These are phyloP conservation scores for Murina feae DNA, from an alignment of 2,113 vertebrate genomes.

Conservation along the genomic window DNA sequence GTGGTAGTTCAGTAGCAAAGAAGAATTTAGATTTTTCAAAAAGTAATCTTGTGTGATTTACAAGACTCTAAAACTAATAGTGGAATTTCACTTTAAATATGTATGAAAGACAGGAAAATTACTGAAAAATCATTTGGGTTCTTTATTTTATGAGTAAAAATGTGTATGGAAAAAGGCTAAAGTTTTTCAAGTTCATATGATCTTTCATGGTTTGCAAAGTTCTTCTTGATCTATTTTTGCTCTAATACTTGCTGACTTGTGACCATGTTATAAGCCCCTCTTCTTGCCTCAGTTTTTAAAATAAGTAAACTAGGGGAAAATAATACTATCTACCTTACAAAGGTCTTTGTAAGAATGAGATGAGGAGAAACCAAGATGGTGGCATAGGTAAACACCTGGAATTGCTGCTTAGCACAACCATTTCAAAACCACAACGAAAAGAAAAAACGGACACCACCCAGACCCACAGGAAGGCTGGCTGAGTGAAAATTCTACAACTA, in stretches of 20 bases:
- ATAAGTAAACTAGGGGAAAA: neutral
- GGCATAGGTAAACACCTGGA: too few relatives aligned
- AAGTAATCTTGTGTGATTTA: neutral
- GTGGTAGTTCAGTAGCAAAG: neutral
- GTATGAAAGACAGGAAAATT: neutral
- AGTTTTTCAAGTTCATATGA: neutral
- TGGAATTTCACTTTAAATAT: neutral
- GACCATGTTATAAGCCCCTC: neutral
- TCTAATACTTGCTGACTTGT: neutral
- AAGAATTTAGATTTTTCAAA: neutral
- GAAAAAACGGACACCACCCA: too few relatives aligned
- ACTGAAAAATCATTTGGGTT: neutral
- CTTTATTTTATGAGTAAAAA: slow-evolving; percentile 1
- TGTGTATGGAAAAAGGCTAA: neutral
- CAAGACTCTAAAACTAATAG: neutral
- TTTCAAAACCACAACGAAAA: too few relatives aligned
- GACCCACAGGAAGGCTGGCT: too few relatives aligned
- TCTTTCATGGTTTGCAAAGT: neutral
- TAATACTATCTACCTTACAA: neutral
- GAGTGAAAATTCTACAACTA: too few relatives aligned
- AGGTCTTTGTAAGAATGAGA: neutral
- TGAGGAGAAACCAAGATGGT: too few relatives aligned
- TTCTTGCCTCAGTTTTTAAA: neutral
- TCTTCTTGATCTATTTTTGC: neutral
- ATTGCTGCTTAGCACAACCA: too few relatives aligned